Percentiles rank a stretch among this genome's conserved stretches.
Evolutionary conservation across 2,888 invertebrate species (phyloP).

Genomic region (Metacarcinus magister): DNA sequence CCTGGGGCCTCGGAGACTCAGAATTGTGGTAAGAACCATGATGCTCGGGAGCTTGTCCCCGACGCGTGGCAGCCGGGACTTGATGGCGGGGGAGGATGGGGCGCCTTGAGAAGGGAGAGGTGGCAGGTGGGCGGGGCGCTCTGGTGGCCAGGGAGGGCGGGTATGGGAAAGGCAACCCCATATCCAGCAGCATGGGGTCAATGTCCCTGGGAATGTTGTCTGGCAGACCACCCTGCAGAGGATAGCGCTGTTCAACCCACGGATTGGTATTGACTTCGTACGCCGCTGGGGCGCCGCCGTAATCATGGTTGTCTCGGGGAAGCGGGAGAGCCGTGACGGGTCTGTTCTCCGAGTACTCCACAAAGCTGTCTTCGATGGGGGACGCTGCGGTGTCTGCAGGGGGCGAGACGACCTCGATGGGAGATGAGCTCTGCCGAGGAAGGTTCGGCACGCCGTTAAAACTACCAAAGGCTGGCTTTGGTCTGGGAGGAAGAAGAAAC

Average conservation of each 20-base stretch:
- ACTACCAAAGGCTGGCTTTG: conserved; percentile 70
- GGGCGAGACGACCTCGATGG: neutral
- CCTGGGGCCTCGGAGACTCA: neutral
- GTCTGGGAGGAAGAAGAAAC: conserved; percentile 40
- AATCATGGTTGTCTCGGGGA: neutral
- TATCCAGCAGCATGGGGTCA: conserved; percentile 65
- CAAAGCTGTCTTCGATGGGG: conserved; percentile 56
- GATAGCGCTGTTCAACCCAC: neutral
- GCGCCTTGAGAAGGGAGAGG: conserved; percentile 54
- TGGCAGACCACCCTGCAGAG: conserved; percentile 65
- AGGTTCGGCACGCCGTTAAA: conserved; percentile 65
- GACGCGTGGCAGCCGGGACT: neutral
- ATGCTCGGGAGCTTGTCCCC: conserved; percentile 13
- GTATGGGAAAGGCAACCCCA: conserved; percentile 71
- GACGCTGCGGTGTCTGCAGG: neutral
- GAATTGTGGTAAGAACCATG: neutral
- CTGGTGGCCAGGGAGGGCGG: conserved; percentile 66
- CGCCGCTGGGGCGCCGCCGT: neutral
- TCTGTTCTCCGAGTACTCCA: conserved; percentile 66
- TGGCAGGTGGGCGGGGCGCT: neutral
- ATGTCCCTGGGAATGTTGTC: conserved; percentile 76
- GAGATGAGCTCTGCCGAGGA: neutral
- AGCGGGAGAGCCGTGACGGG: conserved; percentile 63
- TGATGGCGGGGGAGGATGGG: conserved; percentile 40
- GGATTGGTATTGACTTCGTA: neutral